phyloP scores from a whole-genome alignment of 2,888 invertebrate genomes.

The Julus scandinavius region DNA sequence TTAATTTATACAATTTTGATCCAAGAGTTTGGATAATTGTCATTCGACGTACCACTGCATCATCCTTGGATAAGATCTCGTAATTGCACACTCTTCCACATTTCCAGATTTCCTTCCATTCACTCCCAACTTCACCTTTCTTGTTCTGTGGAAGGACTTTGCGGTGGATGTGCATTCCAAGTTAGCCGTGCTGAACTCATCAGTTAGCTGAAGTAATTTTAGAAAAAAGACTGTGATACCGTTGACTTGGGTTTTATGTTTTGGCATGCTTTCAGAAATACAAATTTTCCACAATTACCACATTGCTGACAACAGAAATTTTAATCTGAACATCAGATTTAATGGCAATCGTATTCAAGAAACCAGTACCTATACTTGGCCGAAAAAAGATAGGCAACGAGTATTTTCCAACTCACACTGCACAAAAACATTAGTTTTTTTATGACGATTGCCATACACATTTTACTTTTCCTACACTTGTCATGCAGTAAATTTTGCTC shows the following conservation, averaged over 20 bases:
- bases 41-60: background rate
- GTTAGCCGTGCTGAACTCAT: background rate
- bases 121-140: background rate
- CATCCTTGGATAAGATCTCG: background rate
- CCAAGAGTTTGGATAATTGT: background rate
- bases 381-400: no score
- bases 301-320: background rate
- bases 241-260: background rate
- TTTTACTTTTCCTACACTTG: no score
- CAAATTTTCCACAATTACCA: background rate
- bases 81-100: background rate
- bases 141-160: background rate
- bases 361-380: no score
- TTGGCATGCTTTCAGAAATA: background rate
- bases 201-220: background rate
- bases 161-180: slow-evolving; percentile 14
- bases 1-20: no score
- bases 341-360: background rate
- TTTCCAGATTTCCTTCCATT: background rate
- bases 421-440: no score
- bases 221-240: background rate
- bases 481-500: background rate
- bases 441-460: no score
- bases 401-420: no score
- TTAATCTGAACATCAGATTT: background rate